phyloP scores from a whole-genome alignment of 30 jellyfish, hydroid and myxozoan species.

The Hydractinia echinata region DNA sequence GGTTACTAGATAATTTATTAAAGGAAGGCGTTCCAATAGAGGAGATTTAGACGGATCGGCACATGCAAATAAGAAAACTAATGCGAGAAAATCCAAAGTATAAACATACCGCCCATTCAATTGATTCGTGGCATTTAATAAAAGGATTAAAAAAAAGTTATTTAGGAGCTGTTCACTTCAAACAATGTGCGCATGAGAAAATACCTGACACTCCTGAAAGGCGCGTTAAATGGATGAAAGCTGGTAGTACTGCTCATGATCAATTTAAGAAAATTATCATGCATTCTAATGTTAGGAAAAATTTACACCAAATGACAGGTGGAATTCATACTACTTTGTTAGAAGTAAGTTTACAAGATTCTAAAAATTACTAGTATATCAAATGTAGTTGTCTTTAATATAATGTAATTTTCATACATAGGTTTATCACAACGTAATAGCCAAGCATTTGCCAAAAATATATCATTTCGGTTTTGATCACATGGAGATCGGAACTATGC shows the following conservation, averaged over 20 bases:
- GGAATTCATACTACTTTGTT: neutral
- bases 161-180: neutral
- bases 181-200: neutral
- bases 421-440: conserved; percentile 4
- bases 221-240: conserved; percentile 1
- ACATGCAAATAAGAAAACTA: no score
- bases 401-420: neutral
- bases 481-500: conserved; percentile 1
- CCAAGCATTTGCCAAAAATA: neutral
- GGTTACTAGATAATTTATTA: no score
- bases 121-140: no score
- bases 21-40: no score
- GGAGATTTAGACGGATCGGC: no score
- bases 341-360: neutral
- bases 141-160: no score
- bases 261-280: neutral
- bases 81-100: no score
- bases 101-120: no score
- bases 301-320: neutral
- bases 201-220: neutral
- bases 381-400: neutral
- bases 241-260: neutral
- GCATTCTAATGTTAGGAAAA: neutral
- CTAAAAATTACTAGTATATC: neutral
- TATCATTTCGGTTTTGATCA: neutral